phyloP scores from a whole-genome alignment of 2,113 vertebrate species.

The Carassius carassius region DNA sequence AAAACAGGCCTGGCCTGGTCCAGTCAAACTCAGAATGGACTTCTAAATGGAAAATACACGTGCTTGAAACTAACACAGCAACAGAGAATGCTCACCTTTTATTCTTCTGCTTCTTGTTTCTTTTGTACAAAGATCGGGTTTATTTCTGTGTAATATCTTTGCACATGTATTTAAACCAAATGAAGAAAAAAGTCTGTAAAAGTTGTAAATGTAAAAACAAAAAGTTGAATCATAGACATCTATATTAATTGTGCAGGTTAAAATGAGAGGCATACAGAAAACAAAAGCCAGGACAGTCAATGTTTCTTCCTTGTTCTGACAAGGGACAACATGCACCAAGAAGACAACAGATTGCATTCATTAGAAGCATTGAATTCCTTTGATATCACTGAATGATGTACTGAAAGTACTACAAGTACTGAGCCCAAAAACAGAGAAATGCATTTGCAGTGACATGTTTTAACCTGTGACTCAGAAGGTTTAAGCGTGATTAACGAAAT shows the following conservation, averaged over 20 bases:
- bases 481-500: constrained; percentile 31
- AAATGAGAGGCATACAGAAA: not conserved
- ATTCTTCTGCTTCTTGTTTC: not conserved
- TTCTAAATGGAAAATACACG: constrained; percentile 29
- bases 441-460: constrained; percentile 9
- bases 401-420: not conserved
- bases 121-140: not conserved
- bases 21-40: not conserved
- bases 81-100: not conserved
- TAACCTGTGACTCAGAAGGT: constrained; percentile 44
- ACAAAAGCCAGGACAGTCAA: not conserved
- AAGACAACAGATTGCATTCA: constrained; percentile 1
- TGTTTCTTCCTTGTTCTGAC: not conserved
- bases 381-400: not conserved
- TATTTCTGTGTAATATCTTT: not conserved
- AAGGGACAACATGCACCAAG: not conserved
- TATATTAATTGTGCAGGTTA: not conserved
- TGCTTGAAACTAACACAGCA: not conserved
- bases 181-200: not conserved
- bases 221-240: too few relatives aligned
- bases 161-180: not conserved
- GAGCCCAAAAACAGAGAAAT: constrained; percentile 26
- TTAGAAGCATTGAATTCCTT: not conserved
- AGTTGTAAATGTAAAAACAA: not conserved
- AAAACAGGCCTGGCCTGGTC: not conserved